These are phyloP conservation scores for Rhynchophorus ferrugineus DNA, from an alignment of 1,140 invertebrate genomes.

Conservation along the genomic window DNA sequence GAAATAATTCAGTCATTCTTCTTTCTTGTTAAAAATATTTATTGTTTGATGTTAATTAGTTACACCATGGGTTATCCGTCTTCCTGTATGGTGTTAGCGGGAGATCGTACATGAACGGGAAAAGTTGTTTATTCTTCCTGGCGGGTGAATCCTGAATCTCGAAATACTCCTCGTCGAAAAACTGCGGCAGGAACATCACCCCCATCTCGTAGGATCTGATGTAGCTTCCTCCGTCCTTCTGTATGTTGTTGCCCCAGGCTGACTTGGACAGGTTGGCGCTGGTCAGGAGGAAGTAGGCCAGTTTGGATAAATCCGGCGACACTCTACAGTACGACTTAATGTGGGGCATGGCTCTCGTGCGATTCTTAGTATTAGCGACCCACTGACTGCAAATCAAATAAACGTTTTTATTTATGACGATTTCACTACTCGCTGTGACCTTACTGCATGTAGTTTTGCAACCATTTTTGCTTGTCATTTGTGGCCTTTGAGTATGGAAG, in stretches of 20 bases:
- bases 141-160: constrained; percentile 38
- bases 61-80: constrained; percentile 52
- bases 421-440: constrained; percentile 19
- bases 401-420: neutral
- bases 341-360: constrained; percentile 82
- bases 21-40: too few species aligned
- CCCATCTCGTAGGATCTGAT: constrained; percentile 89
- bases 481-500: constrained; percentile 76
- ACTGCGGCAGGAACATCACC: constrained; percentile 79
- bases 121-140: constrained; percentile 43
- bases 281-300: constrained; percentile 79
- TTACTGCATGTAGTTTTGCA: constrained; percentile 71
- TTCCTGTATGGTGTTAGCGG: constrained; percentile 58
- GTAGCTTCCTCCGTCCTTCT: constrained; percentile 52
- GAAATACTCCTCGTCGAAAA: constrained; percentile 59
- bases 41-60: too few species aligned
- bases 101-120: constrained; percentile 74
- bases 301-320: constrained; percentile 55
- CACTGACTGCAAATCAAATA: constrained; percentile 61
- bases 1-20: too few species aligned
- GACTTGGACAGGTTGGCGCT: constrained; percentile 93
- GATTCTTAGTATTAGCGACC: constrained; percentile 58
- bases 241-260: constrained; percentile 82
- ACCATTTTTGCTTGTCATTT: constrained; percentile 81
- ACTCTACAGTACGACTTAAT: constrained; percentile 84